These are phyloP conservation scores for Elaeidobius kamerunicus DNA, from an alignment of 2,888 invertebrate species.

Conservation along the genomic window DNA sequence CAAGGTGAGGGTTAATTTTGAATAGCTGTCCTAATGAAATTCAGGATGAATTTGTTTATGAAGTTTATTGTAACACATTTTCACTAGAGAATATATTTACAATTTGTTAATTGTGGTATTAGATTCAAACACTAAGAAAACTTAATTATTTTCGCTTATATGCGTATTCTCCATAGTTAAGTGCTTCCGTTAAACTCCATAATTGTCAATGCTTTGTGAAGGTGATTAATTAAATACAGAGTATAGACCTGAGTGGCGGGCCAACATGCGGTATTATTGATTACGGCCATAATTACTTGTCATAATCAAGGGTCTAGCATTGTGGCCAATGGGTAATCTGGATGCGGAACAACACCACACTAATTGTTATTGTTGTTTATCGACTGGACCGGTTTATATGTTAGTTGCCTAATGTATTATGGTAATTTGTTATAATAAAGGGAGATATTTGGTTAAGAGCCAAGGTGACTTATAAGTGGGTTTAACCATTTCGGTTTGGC, in stretches of 20 bases:
- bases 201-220: slow-evolving; percentile 17
- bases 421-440: not conserved
- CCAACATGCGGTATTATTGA: slow-evolving; percentile 13
- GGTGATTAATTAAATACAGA: slow-evolving; percentile 16
- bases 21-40: too few species aligned
- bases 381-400: not conserved
- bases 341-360: slow-evolving; percentile 17
- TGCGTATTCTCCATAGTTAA: too few species aligned
- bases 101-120: too few species aligned
- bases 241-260: slow-evolving; percentile 6
- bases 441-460: not conserved
- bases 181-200: slow-evolving; percentile 4
- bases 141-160: too few species aligned
- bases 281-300: slow-evolving; percentile 18
- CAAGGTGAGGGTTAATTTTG: too few species aligned
- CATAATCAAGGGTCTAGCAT: slow-evolving; percentile 15
- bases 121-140: too few species aligned
- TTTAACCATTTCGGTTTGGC: too few species aligned
- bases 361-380: slow-evolving; percentile 21
- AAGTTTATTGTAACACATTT: too few species aligned
- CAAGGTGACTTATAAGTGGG: too few species aligned
- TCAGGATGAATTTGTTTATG: too few species aligned
- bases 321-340: slow-evolving; percentile 16
- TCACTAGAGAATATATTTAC: too few species aligned
- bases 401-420: not conserved